Evolutionary conservation across 2,797 vertebrate species (phyloP), one percentile per base, ranked within the genome.

Genomic region (Spatula versicolor): DNA sequence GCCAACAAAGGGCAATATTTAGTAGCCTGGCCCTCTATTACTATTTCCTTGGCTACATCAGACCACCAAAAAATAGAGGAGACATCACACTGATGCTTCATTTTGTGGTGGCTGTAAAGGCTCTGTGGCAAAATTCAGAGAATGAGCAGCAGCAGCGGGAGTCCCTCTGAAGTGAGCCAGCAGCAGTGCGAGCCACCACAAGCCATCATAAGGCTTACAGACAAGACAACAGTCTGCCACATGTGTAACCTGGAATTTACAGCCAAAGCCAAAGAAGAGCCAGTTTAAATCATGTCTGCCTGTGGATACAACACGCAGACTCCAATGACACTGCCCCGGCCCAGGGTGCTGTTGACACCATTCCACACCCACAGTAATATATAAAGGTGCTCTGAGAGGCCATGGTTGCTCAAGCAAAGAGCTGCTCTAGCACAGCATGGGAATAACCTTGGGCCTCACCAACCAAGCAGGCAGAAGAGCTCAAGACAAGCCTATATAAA

Each of bases 191-290:
- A 94, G 28, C 33, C 54, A 55, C 7, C 3, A 4, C 41, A 78
- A 93, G 28, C 33, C 54, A 55, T 7, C 45, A 12, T 52, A 76
- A 82, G 82, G 52, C 18, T 23, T 3, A 45, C 0, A 1, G n/a
- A 82, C 18, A 66, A 68, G 26, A 10, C 23, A 62, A 56, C 64
- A 64, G 64, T 58, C 10, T 28, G 33, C 22, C 30, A 41, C 20
- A 48, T 26, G 18, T 62, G 46, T 62, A 76, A 90, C n/a, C 59
- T 48, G 71, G 64, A 92, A 94, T 90, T 94, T 86, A 90, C 30
- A 72, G 41, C 0, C 52, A 43, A 84, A 91, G 80, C 59, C 90
- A 88, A 90, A 92, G 86, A 50, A 95, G 66, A 79, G 8, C 1
- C 3, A 7, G 28, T 50, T 92, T 95, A 91, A 92, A 93, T 88